phyloP scores from a whole-genome alignment of 2,888 invertebrate species.

The Crossocerus cetratus region DNA sequence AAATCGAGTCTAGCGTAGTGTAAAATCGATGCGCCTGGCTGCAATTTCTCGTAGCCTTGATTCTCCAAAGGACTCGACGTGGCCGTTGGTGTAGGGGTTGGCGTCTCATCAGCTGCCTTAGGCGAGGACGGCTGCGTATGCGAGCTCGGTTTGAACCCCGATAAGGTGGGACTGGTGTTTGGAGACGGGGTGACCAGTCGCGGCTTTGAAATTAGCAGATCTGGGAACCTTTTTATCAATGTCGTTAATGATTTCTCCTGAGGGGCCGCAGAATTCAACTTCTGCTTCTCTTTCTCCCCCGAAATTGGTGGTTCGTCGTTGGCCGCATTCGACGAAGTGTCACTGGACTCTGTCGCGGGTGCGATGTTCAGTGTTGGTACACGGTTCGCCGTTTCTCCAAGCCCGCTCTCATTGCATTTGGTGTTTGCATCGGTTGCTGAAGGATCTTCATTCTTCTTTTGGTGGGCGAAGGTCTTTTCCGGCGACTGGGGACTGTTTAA shows the following conservation, averaged over 20 bases:
- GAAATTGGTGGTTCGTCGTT: constrained; percentile 52
- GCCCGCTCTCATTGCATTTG: constrained; percentile 54
- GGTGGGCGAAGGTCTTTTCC: constrained; percentile 76
- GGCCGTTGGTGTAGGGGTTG: constrained; percentile 69
- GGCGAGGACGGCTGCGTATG: constrained; percentile 60
- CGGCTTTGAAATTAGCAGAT: constrained; percentile 65
- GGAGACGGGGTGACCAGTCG: constrained; percentile 69
- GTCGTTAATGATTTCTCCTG: constrained; percentile 59
- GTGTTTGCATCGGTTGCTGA: constrained; percentile 19
- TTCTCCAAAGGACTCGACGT: constrained; percentile 78
- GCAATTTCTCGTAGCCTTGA: constrained; percentile 75
- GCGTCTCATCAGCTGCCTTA: constrained; percentile 67
- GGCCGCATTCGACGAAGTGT: constrained; percentile 28
- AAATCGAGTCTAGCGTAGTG: constrained; percentile 84
- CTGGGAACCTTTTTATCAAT: constrained; percentile 68
- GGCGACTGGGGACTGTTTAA: constrained; percentile 84
- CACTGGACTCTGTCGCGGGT: constrained; percentile 60
- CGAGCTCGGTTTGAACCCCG: constrained; percentile 54
- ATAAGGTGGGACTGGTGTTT: constrained; percentile 56
- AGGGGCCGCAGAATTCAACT: constrained; percentile 31
- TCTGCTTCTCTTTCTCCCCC: constrained; percentile 25
- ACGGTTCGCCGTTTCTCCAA: constrained; percentile 58
- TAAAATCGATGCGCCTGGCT: constrained; percentile 74
- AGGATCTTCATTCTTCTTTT: constrained; percentile 38
- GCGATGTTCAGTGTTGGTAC: constrained; percentile 59